Evolutionary conservation across 53 echinoderm and acorn worm species (phyloP), one percentile per base, ranked within the genome.

Genomic region (Temnopleurus reevesii): DNA sequence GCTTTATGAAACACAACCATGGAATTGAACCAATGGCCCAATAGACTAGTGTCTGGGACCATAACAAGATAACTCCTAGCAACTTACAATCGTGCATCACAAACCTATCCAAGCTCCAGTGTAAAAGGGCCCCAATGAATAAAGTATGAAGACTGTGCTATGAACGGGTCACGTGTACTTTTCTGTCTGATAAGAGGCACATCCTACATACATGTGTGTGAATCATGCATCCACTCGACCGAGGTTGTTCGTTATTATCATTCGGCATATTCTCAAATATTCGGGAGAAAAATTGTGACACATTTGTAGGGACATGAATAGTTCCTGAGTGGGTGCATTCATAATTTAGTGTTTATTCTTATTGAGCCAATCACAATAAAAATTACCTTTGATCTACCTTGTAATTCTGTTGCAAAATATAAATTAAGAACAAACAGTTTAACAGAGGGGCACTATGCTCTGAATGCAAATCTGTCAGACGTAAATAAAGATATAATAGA

Each of bases 131-230:
- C 71, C 5, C 2, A 71, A 71, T 41, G 71, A 21, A n/a, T n/a
- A 41, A 71, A n/a, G n/a, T n/a, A n/a, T n/a, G n/a, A n/a, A n/a
- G n/a, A n/a, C n/a, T n/a, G n/a, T n/a, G n/a, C n/a, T n/a, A n/a
- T n/a, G n/a, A n/a, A n/a, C n/a, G n/a, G 71, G 71, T 71, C 71
- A 41, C 38, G 41, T 71, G 71, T 10, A 71, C 71, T 71, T 71
- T 71, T n/a, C 71, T 19, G 10, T 4, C 38, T 23, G 7, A 19
- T 21, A 19, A 41, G 41, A 36, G 9, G 38, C 71, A 71, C 71
- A 71, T 71, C 41, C 71, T 23, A 41, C 21, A 18, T 23, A 41
- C 21, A 18, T 21, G 71, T 71, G 71, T 27, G n/a, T 5, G 19
- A 21, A 63, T 63, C 33, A 33, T 63, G 33, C 33, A 23, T 71